A percentile compares a stretch with the other conserved stretches of the same genome.
Conservation (phyloP, 2,113 vertebrate genomes). For the Prinia subflava region DNA sequence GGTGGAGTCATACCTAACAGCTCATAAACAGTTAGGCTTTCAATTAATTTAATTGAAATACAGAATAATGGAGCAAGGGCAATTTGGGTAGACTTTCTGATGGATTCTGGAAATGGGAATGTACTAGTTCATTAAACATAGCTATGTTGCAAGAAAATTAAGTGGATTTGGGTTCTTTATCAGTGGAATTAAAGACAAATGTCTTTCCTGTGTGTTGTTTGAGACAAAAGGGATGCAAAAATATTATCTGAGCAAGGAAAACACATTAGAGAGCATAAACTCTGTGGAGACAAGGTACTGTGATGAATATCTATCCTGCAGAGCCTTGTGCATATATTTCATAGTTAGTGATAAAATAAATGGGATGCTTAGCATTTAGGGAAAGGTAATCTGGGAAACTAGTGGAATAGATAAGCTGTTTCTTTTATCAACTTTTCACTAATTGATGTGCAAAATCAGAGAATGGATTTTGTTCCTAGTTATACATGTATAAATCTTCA, state of each 20-base stretch:
- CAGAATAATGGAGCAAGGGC: neutral
- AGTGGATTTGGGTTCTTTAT: neutral
- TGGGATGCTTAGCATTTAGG: neutral
- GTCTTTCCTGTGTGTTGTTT: neutral
- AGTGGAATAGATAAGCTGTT: neutral
- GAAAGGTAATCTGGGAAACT: neutral
- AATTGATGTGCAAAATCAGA: neutral
- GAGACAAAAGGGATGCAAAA: neutral
- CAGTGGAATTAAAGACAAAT: neutral
- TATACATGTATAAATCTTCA: neutral
- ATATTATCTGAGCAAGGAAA: slow-evolving; percentile 20
- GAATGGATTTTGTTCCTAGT: neutral
- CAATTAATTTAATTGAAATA: neutral
- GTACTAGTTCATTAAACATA: neutral
- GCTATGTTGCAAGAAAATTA: neutral
- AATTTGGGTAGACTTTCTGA: neutral
- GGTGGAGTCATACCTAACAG: neutral
- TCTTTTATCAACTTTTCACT: neutral
- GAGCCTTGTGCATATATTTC: neutral
- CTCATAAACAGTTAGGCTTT: neutral
- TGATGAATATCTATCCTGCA: neutral
- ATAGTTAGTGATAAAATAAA: slow-evolving; percentile 6
- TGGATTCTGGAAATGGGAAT: neutral
- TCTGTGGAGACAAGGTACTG: neutral
- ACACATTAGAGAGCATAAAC: neutral